A percentile compares a stretch with the other conserved stretches of the same genome.
phyloP scores from a whole-genome alignment of 2,797 vertebrate species.

The Chromis chromis region DNA sequence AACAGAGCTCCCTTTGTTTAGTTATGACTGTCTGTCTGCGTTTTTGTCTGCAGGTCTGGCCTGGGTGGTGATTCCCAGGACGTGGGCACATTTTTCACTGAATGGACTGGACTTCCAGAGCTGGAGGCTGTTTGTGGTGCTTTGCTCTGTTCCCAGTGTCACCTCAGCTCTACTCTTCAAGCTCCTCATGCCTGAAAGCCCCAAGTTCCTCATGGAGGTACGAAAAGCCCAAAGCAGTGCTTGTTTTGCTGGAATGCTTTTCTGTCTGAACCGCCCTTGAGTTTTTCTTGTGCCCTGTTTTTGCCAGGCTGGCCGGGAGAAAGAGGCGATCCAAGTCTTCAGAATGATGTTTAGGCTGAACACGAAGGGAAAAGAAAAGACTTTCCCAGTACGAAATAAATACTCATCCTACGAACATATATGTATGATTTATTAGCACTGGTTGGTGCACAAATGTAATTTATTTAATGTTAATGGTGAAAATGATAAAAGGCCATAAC shows the following conservation, averaged over 20 bases:
- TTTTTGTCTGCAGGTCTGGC: constrained; percentile 77
- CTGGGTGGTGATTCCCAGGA: constrained; percentile 85
- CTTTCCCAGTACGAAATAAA: constrained; percentile 69
- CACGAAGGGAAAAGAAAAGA: constrained; percentile 58
- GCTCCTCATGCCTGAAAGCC: constrained; percentile 84
- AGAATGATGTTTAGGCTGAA: constrained; percentile 80
- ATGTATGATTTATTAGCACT: neutral
- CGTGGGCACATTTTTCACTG: constrained; percentile 65
- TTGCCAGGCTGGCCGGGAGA: constrained; percentile 72
- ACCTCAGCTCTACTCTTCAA: constrained; percentile 82
- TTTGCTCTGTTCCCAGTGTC: constrained; percentile 85
- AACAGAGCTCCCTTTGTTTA: neutral
- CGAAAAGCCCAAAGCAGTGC: rapidly evolving
- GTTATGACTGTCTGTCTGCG: neutral
- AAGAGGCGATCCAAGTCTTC: constrained; percentile 81
- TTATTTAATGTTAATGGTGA: too few relatives aligned
- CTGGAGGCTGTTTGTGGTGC: constrained; percentile 85
- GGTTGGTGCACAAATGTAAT: neutral
- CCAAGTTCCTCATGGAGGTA: constrained; percentile 88
- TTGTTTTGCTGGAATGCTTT: neutral
- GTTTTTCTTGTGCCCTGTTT: neutral
- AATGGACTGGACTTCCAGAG: constrained; percentile 77
- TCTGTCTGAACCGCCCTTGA: neutral
- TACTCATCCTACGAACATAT: neutral
- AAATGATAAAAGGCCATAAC: neutral